These are phyloP conservation scores for Nerophis ophidion DNA, from an alignment of 2,113 vertebrate species.

Conservation along the genomic window DNA sequence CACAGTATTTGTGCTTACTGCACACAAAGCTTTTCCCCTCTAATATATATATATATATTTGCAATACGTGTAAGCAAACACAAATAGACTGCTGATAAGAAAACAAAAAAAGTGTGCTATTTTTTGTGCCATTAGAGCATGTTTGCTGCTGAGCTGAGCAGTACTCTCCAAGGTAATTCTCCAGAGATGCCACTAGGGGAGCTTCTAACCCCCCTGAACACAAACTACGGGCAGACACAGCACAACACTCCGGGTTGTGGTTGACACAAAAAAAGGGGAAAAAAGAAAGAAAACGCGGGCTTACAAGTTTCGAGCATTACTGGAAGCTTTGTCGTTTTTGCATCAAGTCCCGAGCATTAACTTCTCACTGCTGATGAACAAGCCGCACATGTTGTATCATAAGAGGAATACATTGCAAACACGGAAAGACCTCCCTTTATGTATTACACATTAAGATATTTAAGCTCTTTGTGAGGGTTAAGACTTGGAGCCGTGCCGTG, in stretches of 20 bases:
- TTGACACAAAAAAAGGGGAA: slow-evolving; percentile 30
- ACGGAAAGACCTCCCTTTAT: slow-evolving; percentile 61
- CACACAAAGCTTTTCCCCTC: slow-evolving; percentile 45
- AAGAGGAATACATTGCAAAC: slow-evolving; percentile 47
- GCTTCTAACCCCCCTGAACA: slow-evolving; percentile 52
- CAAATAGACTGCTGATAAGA: slow-evolving; percentile 59
- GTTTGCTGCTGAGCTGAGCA: slow-evolving; percentile 50
- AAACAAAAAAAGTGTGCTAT: slow-evolving; percentile 60
- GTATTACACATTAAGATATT: slow-evolving; percentile 76
- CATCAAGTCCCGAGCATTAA: slow-evolving; percentile 11
- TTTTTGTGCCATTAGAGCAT: slow-evolving; percentile 57
- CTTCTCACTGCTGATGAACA: slow-evolving; percentile 29
- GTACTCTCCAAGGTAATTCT: slow-evolving; percentile 57
- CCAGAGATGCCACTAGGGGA: slow-evolving; percentile 71
- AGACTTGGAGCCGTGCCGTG: slow-evolving; percentile 63
- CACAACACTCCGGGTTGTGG: background rate
- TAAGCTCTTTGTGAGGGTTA: slow-evolving; percentile 73
- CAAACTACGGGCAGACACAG: slow-evolving; percentile 27
- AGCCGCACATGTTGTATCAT: slow-evolving; percentile 33
- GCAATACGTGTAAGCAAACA: slow-evolving; percentile 39
- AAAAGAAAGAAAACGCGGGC: slow-evolving; percentile 24
- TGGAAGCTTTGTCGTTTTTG: slow-evolving; percentile 4
- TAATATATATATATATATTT: slow-evolving; percentile 26
- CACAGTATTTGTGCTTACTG: slow-evolving; percentile 51
- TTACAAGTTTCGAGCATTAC: slow-evolving; percentile 16